Evolutionary conservation across 2,888 invertebrate species (phyloP).

Genomic region (Colletes collaris): DNA sequence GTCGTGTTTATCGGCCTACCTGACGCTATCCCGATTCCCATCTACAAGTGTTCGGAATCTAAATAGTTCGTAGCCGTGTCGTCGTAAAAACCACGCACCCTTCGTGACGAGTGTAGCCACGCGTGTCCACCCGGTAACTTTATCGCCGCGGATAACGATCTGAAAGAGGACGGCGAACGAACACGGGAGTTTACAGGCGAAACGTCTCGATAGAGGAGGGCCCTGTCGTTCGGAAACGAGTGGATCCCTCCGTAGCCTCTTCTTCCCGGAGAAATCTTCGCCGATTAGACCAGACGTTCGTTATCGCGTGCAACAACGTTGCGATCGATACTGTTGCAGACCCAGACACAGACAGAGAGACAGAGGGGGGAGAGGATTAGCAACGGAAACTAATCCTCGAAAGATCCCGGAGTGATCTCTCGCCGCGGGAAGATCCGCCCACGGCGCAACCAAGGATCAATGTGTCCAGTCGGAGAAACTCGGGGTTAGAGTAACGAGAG

Average conservation of each 20-base stretch:
- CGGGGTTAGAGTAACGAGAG: conserved; percentile 40
- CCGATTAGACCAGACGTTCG: background rate
- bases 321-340: conserved; percentile 12
- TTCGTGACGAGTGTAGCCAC: conserved; percentile 67
- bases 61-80: conserved; percentile 60
- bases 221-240: background rate
- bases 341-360: background rate
- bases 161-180: conserved; percentile 43
- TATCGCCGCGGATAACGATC: conserved; percentile 66
- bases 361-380: conserved; percentile 17
- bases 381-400: conserved; percentile 27
- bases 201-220: conserved; percentile 16
- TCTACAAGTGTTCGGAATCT: conserved; percentile 73
- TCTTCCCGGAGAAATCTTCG: background rate
- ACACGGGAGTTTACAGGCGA: conserved; percentile 21
- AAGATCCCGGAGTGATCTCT: conserved; percentile 47
- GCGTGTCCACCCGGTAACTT: conserved; percentile 59
- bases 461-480: conserved; percentile 48
- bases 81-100: conserved; percentile 45
- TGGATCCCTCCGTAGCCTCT: background rate
- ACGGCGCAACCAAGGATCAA: conserved; percentile 52
- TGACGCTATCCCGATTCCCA: conserved; percentile 64
- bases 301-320: conserved; percentile 20
- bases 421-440: conserved; percentile 43
- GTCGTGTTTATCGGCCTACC: conserved; percentile 59